Evolutionary conservation across 2,888 invertebrate species (phyloP).

Genomic region (Drosophila anomalata): DNA sequence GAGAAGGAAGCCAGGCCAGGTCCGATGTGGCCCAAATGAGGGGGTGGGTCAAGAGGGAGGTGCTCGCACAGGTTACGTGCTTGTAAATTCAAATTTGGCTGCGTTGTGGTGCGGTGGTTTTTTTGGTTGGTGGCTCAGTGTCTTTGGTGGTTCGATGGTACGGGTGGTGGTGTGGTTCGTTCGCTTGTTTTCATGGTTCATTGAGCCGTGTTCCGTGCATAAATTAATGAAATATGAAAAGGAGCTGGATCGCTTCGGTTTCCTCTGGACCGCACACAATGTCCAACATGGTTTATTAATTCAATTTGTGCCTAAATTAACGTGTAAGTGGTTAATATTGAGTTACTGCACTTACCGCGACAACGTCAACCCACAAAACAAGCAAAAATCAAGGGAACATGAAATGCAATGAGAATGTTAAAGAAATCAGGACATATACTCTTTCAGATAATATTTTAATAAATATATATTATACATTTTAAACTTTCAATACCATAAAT

Average conservation of each 20-base stretch:
- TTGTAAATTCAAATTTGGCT: constrained; percentile 78
- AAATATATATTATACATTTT: too few species aligned
- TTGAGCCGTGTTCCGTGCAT: constrained; percentile 79
- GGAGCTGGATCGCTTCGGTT: constrained; percentile 62
- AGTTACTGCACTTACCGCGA: constrained; percentile 66
- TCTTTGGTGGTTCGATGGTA: constrained; percentile 30
- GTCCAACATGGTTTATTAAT: constrained; percentile 84
- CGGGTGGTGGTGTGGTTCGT: constrained; percentile 5
- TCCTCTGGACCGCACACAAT: constrained; percentile 83
- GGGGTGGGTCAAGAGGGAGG: constrained; percentile 1
- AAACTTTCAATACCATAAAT: not conserved
- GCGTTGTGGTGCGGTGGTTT: constrained; percentile 33
- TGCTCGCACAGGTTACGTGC: constrained; percentile 72
- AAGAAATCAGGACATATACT: not conserved
- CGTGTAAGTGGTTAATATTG: constrained; percentile 83
- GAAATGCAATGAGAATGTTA: not conserved
- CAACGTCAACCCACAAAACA: constrained; percentile 29
- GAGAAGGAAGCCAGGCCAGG: constrained; percentile 21
- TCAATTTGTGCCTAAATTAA: constrained; percentile 85
- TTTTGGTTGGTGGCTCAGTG: constrained; percentile 16
- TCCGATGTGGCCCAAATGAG: constrained; percentile 10
- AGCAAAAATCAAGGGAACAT: constrained; percentile 20
- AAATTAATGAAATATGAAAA: constrained; percentile 82
- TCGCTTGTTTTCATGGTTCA: constrained; percentile 70
- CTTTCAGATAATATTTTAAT: not conserved